Evolutionary conservation across 35 echinoderm and acorn worm species (phyloP).

Genomic region (Anneissia japonica): DNA sequence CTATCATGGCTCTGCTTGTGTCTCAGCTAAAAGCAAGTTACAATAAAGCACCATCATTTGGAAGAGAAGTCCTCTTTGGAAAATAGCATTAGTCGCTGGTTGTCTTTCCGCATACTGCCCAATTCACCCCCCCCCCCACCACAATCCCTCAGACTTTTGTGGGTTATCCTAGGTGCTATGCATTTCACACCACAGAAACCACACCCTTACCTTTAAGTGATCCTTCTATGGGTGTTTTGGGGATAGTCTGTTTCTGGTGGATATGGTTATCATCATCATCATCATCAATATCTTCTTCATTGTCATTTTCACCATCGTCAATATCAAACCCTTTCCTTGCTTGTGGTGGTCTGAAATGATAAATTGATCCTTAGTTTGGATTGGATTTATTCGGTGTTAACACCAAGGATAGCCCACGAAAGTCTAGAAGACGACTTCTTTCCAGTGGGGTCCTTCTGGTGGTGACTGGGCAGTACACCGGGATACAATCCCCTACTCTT

Average conservation of each 20-base stretch:
- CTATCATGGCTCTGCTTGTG: too few relatives aligned
- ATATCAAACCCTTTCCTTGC: constrained; percentile 69
- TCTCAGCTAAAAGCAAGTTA: too few relatives aligned
- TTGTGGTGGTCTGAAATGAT: constrained; percentile 15
- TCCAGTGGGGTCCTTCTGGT: constrained; percentile 15
- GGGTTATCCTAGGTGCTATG: background rate
- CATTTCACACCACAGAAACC: background rate
- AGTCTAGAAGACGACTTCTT: background rate
- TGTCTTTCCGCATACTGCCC: too few relatives aligned
- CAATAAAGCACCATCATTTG: too few relatives aligned
- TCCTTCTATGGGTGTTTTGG: constrained; percentile 52
- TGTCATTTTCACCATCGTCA: constrained; percentile 72
- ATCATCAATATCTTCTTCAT: constrained; percentile 40
- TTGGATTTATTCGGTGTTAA: background rate
- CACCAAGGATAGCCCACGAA: background rate
- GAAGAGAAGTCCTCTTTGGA: too few relatives aligned
- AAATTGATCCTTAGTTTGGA: background rate
- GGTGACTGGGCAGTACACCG: constrained; percentile 12
- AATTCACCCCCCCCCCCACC: background rate
- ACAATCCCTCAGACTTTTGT: background rate
- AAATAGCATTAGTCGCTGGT: too few relatives aligned
- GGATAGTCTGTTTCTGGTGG: background rate
- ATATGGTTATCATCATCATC: constrained; percentile 39
- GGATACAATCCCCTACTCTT: constrained; percentile 2
- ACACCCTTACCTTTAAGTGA: constrained; percentile 18